Evolutionary conservation across 2,113 vertebrate genomes (phyloP).

Genomic region (Melanostigma gelatinosum): DNA sequence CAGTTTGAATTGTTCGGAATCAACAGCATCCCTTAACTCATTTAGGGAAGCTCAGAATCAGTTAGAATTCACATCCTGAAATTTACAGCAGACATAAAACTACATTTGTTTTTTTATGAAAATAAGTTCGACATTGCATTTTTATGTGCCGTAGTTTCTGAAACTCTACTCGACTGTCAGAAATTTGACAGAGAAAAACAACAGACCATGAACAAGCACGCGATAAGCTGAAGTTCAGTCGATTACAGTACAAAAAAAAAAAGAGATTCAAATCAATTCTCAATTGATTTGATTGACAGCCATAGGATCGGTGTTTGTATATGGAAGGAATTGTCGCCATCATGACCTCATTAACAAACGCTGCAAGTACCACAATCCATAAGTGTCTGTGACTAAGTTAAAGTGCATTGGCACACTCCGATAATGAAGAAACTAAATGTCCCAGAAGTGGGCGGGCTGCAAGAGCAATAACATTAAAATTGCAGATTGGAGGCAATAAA

Average conservation of each 20-base stretch:
- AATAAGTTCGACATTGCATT: background rate
- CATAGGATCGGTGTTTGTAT: background rate
- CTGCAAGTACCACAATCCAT: background rate
- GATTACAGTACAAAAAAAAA: background rate
- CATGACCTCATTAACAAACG: background rate
- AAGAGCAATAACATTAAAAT: slow-evolving; percentile 64
- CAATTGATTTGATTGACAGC: background rate
- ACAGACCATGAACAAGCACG: background rate
- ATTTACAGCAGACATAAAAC: too few species aligned
- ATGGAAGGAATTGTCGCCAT: background rate
- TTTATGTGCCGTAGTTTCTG: background rate
- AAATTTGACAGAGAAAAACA: background rate
- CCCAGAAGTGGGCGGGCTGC: slow-evolving; percentile 31
- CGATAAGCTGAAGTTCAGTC: background rate
- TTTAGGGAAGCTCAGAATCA: slow-evolving; percentile 4
- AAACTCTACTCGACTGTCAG: background rate
- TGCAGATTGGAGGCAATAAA: slow-evolving; percentile 64
- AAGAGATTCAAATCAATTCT: background rate
- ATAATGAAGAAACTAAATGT: slow-evolving; percentile 19
- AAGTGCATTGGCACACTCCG: slow-evolving; percentile 7
- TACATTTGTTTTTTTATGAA: background rate
- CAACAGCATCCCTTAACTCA: slow-evolving; percentile 7
- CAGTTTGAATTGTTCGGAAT: slow-evolving; percentile 16
- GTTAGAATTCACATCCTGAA: too few species aligned
- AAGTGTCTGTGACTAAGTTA: slow-evolving; percentile 22